Evolutionary conservation across 2,888 invertebrate species (phyloP).

Genomic region (Eristalinus sepulchralis): DNA sequence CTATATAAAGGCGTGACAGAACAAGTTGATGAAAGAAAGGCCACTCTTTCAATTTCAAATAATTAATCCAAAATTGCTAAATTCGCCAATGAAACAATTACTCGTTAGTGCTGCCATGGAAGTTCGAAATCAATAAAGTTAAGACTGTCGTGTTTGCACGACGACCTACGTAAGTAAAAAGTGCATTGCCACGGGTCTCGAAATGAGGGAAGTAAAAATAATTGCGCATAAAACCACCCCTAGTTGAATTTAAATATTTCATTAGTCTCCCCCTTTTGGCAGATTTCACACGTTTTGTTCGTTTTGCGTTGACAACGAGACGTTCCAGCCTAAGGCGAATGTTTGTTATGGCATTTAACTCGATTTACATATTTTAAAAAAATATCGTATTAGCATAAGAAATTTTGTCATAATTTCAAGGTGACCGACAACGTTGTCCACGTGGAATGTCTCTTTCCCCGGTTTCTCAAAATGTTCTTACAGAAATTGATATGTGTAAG

Average conservation of each 20-base stretch:
- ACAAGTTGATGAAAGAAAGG: not conserved
- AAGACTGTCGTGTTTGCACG: not conserved
- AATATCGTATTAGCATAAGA: not conserved
- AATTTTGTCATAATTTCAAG: constrained; percentile 1
- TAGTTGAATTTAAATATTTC: not conserved
- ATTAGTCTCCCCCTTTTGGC: not conserved
- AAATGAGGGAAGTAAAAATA: not conserved
- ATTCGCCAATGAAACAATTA: not conserved
- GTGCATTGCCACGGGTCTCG: not conserved
- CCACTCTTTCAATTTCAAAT: not conserved
- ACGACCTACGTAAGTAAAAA: not conserved
- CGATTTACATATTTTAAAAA: not conserved
- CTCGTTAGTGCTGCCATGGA: not conserved
- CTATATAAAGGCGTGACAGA: not conserved
- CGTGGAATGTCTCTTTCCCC: not conserved
- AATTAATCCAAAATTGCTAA: not conserved
- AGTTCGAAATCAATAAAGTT: not conserved
- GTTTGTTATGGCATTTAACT: not conserved
- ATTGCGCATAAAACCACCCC: not conserved
- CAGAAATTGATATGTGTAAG: not conserved
- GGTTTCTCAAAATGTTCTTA: not conserved
- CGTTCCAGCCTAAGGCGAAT: not conserved
- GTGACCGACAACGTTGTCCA: not conserved
- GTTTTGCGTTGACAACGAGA: not conserved
- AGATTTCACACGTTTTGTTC: not conserved